phyloP scores from a whole-genome alignment of 2,888 invertebrate species.

The Teinopalpus imperialis region DNA sequence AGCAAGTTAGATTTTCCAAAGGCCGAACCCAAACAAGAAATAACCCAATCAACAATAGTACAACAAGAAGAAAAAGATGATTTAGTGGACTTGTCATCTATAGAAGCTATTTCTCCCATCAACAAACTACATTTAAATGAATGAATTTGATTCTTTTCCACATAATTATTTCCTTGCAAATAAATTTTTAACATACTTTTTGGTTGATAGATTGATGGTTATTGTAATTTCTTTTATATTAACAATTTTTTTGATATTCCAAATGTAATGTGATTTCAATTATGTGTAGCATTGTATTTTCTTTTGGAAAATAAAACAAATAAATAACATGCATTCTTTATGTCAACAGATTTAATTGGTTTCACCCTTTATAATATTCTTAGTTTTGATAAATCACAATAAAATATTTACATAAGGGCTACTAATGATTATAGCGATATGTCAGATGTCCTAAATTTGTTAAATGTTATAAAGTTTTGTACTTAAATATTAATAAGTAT shows the following conservation, averaged over 20 bases:
- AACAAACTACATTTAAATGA: constrained; percentile 67
- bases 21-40: constrained; percentile 43
- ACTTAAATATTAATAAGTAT: too few species aligned
- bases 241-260: background rate
- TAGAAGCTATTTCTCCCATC: constrained; percentile 75
- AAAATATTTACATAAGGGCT: constrained; percentile 20
- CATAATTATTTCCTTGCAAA: background rate
- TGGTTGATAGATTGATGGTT: too few species aligned
- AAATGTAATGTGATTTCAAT: constrained; percentile 19
- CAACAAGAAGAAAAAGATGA: constrained; percentile 68
- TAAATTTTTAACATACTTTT: constrained; percentile 18
- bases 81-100: constrained; percentile 88
- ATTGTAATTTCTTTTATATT: too few species aligned
- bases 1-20: constrained; percentile 86
- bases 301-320: constrained; percentile 18
- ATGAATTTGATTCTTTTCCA: constrained; percentile 29
- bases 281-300: constrained; percentile 18
- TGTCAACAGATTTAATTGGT: constrained; percentile 24
- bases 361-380: constrained; percentile 21
- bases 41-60: constrained; percentile 33
- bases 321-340: constrained; percentile 19
- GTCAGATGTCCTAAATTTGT: constrained; percentile 19
- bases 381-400: constrained; percentile 21
- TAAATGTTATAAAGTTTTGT: too few species aligned
- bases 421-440: constrained; percentile 17